These are phyloP conservation scores for Meloe dianella DNA, from an alignment of 2,888 invertebrate genomes.

Conservation along the genomic window DNA sequence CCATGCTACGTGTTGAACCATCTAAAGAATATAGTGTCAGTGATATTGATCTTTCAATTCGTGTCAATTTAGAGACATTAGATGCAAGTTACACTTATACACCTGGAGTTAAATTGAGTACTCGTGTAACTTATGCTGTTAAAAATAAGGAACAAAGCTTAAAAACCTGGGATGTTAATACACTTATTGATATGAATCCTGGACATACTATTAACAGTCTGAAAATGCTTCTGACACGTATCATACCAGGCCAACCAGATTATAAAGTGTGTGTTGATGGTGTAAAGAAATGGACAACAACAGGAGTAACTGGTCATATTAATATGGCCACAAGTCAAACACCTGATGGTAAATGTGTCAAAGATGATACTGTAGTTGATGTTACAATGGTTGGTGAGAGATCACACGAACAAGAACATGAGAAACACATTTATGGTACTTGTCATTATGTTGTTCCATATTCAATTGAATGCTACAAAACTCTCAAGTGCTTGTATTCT, in stretches of 20 bases:
- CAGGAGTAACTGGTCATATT: constrained; percentile 48
- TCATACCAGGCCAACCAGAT: constrained; percentile 50
- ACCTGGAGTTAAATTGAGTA: constrained; percentile 41
- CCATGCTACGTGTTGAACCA: constrained; percentile 32
- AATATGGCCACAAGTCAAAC: constrained; percentile 49
- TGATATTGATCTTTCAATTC: constrained; percentile 47
- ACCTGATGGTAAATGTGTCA: constrained; percentile 49
- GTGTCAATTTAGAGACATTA: constrained; percentile 42
- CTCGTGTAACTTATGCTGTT: constrained; percentile 48
- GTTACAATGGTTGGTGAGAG: constrained; percentile 50
- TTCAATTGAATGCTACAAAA: constrained; percentile 39
- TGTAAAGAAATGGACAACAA: constrained; percentile 46
- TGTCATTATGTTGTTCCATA: constrained; percentile 41
- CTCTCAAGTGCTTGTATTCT: constrained; percentile 43
- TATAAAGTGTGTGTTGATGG: constrained; percentile 56
- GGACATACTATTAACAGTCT: constrained; percentile 48
- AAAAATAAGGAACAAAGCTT: constrained; percentile 48
- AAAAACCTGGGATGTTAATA: constrained; percentile 53
- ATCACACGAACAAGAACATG: constrained; percentile 51
- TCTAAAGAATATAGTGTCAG: constrained; percentile 40
- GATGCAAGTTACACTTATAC: constrained; percentile 32
- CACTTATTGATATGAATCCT: constrained; percentile 45
- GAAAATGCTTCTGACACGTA: constrained; percentile 49
- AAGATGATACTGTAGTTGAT: constrained; percentile 49
- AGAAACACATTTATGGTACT: constrained; percentile 38